Evolutionary conservation across 2,113 vertebrate species (phyloP).

Genomic region (Anarhynchus alexandrinus): DNA sequence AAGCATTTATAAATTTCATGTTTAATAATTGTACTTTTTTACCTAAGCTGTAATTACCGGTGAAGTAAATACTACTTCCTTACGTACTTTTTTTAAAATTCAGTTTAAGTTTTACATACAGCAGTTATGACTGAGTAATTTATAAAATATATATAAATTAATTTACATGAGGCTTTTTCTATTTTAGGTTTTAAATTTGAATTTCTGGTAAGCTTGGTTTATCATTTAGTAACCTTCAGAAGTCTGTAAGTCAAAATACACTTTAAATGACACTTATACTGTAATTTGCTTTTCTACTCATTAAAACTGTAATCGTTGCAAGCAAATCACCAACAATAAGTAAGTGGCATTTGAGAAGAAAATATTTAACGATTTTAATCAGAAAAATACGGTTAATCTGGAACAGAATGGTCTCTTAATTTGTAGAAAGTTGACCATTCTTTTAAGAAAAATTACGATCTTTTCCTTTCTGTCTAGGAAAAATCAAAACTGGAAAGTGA

Average conservation of each 20-base stretch:
- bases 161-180: background rate
- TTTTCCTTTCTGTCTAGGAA: conserved; percentile 75
- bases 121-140: background rate
- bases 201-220: background rate
- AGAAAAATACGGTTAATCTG: background rate
- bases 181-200: background rate
- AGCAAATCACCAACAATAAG: background rate
- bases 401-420: background rate
- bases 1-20: background rate
- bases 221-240: background rate
- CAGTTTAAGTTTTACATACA: background rate
- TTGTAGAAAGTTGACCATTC: background rate
- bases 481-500: conserved; percentile 89
- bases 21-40: background rate
- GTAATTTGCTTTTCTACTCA: background rate
- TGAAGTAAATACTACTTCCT: background rate
- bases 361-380: background rate
- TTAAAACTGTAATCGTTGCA: background rate
- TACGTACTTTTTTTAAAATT: background rate
- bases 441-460: background rate
- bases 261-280: background rate
- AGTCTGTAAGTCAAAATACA: background rate
- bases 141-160: background rate
- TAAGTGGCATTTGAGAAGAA: background rate
- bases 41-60: background rate